These are phyloP conservation scores for Antheraea assamensis DNA, from an alignment of 2,888 invertebrate genomes.

Conservation along the genomic window DNA sequence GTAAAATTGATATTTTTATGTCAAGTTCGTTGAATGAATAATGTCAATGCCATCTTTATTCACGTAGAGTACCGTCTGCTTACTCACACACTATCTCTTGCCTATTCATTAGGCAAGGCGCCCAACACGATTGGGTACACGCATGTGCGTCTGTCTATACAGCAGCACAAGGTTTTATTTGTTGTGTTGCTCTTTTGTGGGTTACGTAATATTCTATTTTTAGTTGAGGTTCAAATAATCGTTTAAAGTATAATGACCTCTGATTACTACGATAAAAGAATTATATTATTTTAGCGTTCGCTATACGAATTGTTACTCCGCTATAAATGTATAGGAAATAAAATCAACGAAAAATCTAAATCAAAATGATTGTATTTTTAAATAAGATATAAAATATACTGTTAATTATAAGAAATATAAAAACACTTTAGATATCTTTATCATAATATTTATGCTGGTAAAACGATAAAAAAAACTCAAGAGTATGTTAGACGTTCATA, in stretches of 20 bases:
- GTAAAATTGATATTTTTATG: constrained; percentile 32
- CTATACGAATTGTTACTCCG: neutral
- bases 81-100: constrained; percentile 35
- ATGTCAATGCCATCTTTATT: constrained; percentile 45
- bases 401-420: neutral
- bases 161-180: constrained; percentile 64
- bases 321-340: neutral
- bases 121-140: constrained; percentile 51
- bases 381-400: neutral
- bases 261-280: constrained; percentile 21
- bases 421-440: neutral
- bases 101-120: constrained; percentile 47
- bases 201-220: constrained; percentile 62
- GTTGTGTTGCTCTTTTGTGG: constrained; percentile 55
- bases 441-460: neutral
- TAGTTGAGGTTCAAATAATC: constrained; percentile 44
- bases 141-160: constrained; percentile 45
- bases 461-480: neutral
- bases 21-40: constrained; percentile 44
- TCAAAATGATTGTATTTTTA: neutral
- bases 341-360: neutral
- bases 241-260: constrained; percentile 56
- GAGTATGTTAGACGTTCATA: neutral
- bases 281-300: neutral
- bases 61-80: constrained; percentile 36